Base-by-base conservation (phyloP, 1,140 invertebrate species). In the Trissolcus basalis region DNA sequence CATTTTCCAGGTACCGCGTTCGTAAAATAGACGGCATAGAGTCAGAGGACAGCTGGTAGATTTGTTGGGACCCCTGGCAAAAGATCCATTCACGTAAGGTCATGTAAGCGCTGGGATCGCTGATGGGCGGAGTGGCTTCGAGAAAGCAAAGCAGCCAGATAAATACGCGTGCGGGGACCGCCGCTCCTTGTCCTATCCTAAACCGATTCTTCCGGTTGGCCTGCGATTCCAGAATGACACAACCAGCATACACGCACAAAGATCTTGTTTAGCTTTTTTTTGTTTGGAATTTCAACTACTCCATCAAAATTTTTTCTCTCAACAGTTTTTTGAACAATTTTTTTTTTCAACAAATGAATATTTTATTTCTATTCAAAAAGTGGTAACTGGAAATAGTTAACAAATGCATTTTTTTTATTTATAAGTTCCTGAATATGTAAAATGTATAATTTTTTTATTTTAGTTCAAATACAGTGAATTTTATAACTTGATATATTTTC, bases 171-270 rank as follows among this genome's bases (percentile, higher is more conserved):
- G 48, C 41, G 33, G 33, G 15, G 19, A 11, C 36, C 36, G 50
- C 47, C 69, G 50, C 41, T 50, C 54, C 63, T 58, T 58, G 65
- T 80, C 65, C 70, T 56, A 75, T 48, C 56, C 75, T 81, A 81
- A 85, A 83, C 73, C 69, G 78, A 82, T 83, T 82, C 80, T 85
- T 85, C 83, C 80, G 82, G 78, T 81, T 74, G 77, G 76, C 59
- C 76, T 75, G 70, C 68, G 67, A 79, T 71, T 80, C 80, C 74
- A 53, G 60, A 64, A 70, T 60, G 54, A 69, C 55, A 51, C 64
- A 65, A 72, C 55, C 53, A 75, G 67, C 54, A 60, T 64, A 48
- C 41, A 58, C 54, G 63, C 44, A 75, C 64, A 75, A 75, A 64
- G 60, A 15, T 68, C 64, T 72, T 58, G 15, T 47, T 72, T 68